phyloP scores from a whole-genome alignment of 2,888 invertebrate species.

The Carterocephalus palaemon region DNA sequence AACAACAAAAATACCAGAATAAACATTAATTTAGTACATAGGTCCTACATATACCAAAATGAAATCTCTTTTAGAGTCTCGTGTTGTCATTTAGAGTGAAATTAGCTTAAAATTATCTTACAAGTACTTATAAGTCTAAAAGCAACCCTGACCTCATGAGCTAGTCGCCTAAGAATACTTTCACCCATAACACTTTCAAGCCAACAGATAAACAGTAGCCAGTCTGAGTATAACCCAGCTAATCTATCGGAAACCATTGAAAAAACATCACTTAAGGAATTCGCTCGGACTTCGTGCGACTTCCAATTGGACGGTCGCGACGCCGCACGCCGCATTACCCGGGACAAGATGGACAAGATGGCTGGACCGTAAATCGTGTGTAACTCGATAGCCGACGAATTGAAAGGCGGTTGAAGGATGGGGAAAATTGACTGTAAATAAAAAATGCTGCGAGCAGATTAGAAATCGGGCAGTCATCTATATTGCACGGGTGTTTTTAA shows the following conservation, averaged over 20 bases:
- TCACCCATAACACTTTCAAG: no score
- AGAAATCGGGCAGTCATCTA: no score
- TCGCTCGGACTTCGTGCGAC: constrained; percentile 40
- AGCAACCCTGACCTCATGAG: no score
- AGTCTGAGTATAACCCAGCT: constrained; percentile 29
- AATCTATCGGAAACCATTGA: constrained; percentile 63
- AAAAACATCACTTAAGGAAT: constrained; percentile 64
- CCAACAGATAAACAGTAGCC: constrained; percentile 33
- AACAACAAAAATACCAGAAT: no score
- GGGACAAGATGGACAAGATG: constrained; percentile 46
- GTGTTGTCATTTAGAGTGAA: no score
- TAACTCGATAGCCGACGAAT: constrained; percentile 28
- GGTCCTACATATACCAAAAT: no score
- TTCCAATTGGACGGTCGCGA: constrained; percentile 69
- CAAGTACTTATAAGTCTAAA: no score
- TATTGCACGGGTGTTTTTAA: no score
- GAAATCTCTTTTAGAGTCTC: no score
- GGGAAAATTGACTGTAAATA: constrained; percentile 17
- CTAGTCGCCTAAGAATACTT: no score
- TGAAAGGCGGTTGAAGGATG: constrained; percentile 13
- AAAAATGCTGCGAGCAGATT: neutral
- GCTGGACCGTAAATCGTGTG: constrained; percentile 54
- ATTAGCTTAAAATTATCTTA: no score
- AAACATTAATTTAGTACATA: no score
- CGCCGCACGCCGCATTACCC: constrained; percentile 66